Conservation (phyloP, 2,888 invertebrate genomes). For the Silvanus unidentatus region DNA sequence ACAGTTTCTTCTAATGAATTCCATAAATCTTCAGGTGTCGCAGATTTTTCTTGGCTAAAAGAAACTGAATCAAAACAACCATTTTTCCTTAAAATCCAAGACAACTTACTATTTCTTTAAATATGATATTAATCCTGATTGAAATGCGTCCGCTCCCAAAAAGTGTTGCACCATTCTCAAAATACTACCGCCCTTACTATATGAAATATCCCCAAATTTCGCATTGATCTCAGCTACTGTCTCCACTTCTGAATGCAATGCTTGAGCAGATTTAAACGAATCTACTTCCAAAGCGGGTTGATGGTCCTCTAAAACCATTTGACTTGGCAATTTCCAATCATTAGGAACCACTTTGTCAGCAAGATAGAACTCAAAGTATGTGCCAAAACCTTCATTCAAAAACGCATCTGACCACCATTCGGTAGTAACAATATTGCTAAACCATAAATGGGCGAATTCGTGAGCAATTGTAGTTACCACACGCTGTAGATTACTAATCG, state of each 20-base stretch:
- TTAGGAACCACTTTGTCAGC: slow-evolving; percentile 26
- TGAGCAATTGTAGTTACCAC: slow-evolving; percentile 66
- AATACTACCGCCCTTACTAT: slow-evolving; percentile 59
- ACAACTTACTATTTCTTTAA: slow-evolving; percentile 49
- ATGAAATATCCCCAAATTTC: slow-evolving; percentile 63
- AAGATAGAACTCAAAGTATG: slow-evolving; percentile 65
- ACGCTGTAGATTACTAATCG: slow-evolving; percentile 56
- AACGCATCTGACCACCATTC: slow-evolving; percentile 72
- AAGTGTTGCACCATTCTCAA: slow-evolving; percentile 64
- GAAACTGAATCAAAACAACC: neutral
- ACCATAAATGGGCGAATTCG: slow-evolving; percentile 80
- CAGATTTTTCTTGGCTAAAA: slow-evolving; percentile 29
- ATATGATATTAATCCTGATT: slow-evolving; percentile 52
- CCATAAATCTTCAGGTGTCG: slow-evolving; percentile 51
- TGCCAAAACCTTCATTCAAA: slow-evolving; percentile 72
- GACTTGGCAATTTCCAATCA: slow-evolving; percentile 60
- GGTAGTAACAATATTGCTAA: slow-evolving; percentile 70
- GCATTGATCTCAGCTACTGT: slow-evolving; percentile 53
- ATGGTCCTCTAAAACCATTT: slow-evolving; percentile 65
- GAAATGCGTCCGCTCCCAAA: slow-evolving; percentile 51
- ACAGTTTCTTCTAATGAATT: slow-evolving; percentile 41
- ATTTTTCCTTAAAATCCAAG: neutral
- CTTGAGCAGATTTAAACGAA: slow-evolving; percentile 52
- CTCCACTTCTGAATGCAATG: slow-evolving; percentile 53
- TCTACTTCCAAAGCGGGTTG: slow-evolving; percentile 60